Evolutionary conservation across 2,113 vertebrate species (phyloP).

Genomic region (Antennarius striatus): DNA sequence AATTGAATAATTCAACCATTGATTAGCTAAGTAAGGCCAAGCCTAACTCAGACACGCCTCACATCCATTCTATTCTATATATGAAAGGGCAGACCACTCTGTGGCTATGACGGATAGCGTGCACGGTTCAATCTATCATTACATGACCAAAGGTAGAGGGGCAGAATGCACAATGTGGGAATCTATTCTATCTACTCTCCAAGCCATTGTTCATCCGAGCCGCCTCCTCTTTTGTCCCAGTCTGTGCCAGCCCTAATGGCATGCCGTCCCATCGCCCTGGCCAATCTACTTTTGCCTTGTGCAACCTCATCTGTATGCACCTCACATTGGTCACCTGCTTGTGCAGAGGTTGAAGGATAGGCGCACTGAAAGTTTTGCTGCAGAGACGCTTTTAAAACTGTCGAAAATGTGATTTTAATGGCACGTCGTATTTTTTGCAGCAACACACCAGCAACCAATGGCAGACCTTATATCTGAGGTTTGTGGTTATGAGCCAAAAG

Average conservation of each 20-base stretch:
- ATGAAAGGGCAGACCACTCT: conserved; percentile 13
- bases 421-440: neutral
- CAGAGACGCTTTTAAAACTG: conserved; percentile 25
- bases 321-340: conserved; percentile 62
- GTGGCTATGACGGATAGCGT: conserved; percentile 24
- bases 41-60: conserved; percentile 28
- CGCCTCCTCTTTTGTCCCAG: conserved; percentile 16
- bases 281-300: conserved; percentile 31
- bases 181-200: conserved; percentile 35
- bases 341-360: conserved; percentile 24
- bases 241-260: conserved; percentile 17
- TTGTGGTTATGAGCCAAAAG: neutral
- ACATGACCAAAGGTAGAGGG: conserved; percentile 45
- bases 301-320: conserved; percentile 63
- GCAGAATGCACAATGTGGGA: conserved; percentile 61
- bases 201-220: conserved; percentile 53
- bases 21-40: conserved; percentile 19
- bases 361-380: conserved; percentile 23
- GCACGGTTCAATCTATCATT: conserved; percentile 62
- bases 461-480: neutral
- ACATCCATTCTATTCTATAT: neutral
- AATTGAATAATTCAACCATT: conserved; percentile 26
- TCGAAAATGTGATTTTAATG: conserved; percentile 9
- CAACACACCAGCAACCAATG: neutral
- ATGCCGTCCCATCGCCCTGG: conserved; percentile 28